Evolutionary conservation across 35 echinoderm and acorn worm genomes (phyloP).

Genomic region (Heliocidaris erythrogramma): DNA sequence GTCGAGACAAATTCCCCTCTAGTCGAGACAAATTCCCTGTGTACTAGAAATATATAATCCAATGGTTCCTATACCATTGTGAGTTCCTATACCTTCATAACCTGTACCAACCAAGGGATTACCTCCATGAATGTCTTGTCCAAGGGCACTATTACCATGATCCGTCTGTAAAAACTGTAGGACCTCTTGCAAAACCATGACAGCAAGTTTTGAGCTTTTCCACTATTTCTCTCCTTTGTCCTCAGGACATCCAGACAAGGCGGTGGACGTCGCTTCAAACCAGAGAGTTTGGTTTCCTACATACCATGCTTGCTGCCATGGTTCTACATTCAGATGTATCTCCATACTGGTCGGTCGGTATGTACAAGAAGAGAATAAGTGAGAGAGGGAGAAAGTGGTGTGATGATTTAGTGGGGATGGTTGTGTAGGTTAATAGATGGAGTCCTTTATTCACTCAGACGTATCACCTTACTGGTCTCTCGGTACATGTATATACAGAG

Average conservation of each 20-base stretch:
- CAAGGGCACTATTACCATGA: too few species aligned
- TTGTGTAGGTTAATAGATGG: neutral
- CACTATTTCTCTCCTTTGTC: neutral
- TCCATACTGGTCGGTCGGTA: constrained; percentile 72
- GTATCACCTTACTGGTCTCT: constrained; percentile 57
- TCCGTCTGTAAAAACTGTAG: too few species aligned
- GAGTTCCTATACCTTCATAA: too few species aligned
- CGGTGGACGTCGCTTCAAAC: constrained; percentile 94
- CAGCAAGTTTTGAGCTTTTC: neutral
- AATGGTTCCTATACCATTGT: too few species aligned
- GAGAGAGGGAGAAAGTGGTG: too few species aligned
- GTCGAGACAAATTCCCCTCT: too few species aligned
- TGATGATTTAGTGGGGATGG: too few species aligned
- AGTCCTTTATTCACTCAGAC: constrained; percentile 75
- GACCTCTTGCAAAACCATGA: too few species aligned
- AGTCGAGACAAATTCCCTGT: too few species aligned
- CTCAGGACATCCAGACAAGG: constrained; percentile 74
- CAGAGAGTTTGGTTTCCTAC: constrained; percentile 83
- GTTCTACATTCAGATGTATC: constrained; percentile 80
- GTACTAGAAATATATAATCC: too few species aligned
- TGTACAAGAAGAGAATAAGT: neutral
- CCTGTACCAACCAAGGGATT: too few species aligned
- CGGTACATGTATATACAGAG: constrained; percentile 52
- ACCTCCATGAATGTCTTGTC: too few species aligned
- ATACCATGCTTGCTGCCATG: constrained; percentile 83